Evolutionary conservation across 2,113 vertebrate species (phyloP).

Genomic region (Anhinga rufa): DNA sequence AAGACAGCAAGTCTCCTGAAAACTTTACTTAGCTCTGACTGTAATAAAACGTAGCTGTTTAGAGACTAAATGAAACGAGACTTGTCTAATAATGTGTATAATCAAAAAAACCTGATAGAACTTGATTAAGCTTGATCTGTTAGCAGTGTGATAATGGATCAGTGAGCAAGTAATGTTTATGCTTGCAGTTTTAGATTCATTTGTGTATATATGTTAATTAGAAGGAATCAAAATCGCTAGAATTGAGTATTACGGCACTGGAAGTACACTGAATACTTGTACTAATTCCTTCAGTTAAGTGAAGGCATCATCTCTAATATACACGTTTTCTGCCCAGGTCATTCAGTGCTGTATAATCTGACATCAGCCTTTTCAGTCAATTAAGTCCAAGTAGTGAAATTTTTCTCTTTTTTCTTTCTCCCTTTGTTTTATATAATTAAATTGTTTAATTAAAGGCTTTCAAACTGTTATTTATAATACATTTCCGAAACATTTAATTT

Average conservation of each 20-base stretch:
- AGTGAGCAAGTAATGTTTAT: constrained; percentile 22
- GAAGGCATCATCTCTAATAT: neutral
- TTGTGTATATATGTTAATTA: constrained; percentile 54
- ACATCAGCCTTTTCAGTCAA: neutral
- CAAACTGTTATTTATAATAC: neutral
- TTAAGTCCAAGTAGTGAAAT: neutral
- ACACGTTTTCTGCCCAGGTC: neutral
- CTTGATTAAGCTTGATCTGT: constrained; percentile 51
- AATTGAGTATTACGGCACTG: neutral
- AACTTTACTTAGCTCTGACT: neutral
- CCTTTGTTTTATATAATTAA: neutral
- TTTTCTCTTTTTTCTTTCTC: neutral
- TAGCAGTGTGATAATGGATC: neutral
- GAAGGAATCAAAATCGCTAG: constrained; percentile 31
- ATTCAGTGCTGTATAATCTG: neutral
- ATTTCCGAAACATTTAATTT: neutral
- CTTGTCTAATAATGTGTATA: constrained; percentile 56
- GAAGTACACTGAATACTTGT: constrained; percentile 14
- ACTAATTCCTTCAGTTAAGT: constrained; percentile 7
- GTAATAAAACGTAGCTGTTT: constrained; percentile 28
- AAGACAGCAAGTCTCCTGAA: neutral
- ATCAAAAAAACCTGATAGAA: constrained; percentile 50
- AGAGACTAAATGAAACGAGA: constrained; percentile 49
- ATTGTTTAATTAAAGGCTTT: neutral
- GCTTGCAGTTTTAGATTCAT: constrained; percentile 32